Conservation (phyloP, 1,140 invertebrate genomes). For the Pogonus chalceus region DNA sequence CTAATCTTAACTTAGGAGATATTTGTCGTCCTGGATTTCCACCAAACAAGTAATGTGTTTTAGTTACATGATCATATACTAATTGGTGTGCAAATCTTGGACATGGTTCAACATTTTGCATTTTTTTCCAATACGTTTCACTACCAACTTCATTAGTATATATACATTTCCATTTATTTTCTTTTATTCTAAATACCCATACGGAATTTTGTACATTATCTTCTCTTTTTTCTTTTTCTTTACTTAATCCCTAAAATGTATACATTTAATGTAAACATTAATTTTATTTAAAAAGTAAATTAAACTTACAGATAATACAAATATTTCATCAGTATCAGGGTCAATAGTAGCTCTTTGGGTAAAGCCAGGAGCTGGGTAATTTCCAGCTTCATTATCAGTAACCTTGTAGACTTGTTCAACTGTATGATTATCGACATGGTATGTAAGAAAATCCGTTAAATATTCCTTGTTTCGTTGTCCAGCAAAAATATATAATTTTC, state of each 20-base stretch:
- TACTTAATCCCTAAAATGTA: constrained; percentile 68
- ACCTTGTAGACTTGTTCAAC: constrained; percentile 32
- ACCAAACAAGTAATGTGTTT: constrained; percentile 83
- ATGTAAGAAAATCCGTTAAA: constrained; percentile 78
- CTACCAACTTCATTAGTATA: constrained; percentile 68
- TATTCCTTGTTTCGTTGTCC: constrained; percentile 82
- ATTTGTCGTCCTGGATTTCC: constrained; percentile 76
- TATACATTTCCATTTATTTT: constrained; percentile 69
- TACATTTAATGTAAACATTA: constrained; percentile 20
- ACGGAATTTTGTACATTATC: constrained; percentile 77
- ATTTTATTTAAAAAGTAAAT: constrained; percentile 1
- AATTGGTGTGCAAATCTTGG: constrained; percentile 83
- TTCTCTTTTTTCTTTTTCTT: constrained; percentile 78
- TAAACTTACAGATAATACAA: constrained; percentile 69
- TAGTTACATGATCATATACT: constrained; percentile 70
- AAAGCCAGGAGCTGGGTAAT: constrained; percentile 67
- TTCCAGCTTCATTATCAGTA: constrained; percentile 32
- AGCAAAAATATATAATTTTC: constrained; percentile 80
- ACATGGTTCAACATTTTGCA: constrained; percentile 60
- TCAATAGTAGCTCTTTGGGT: constrained; percentile 84
- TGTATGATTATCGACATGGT: constrained; percentile 63
- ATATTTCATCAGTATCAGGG: constrained; percentile 76
- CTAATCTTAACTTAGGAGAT: constrained; percentile 66
- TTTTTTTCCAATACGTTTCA: constrained; percentile 55
- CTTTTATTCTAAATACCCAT: constrained; percentile 69